Evolutionary conservation across 2,888 invertebrate species (phyloP).

Genomic region (Idaea biselata): DNA sequence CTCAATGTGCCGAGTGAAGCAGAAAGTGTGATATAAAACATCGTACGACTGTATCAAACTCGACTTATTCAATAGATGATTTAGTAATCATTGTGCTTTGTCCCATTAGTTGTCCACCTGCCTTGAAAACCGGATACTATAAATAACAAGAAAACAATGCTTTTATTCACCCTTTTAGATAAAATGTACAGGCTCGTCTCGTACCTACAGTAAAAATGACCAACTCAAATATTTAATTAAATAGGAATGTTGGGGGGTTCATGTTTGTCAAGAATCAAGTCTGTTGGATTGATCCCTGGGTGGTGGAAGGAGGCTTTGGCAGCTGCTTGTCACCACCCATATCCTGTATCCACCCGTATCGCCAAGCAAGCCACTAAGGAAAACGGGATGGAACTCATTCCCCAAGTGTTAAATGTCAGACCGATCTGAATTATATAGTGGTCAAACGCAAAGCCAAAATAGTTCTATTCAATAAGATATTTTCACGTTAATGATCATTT

Average conservation of each 20-base stretch:
- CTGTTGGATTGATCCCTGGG: too few species aligned
- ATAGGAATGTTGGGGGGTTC: not conserved
- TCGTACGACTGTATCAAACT: not conserved
- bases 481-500: too few species aligned
- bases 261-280: too few species aligned
- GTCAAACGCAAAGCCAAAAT: too few species aligned
- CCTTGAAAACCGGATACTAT: slow-evolving; percentile 69
- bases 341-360: too few species aligned
- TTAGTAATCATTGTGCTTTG: slow-evolving; percentile 16
- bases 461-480: too few species aligned
- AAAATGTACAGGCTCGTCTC: slow-evolving; percentile 46
- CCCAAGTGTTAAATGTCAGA: too few species aligned
- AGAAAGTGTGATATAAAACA: slow-evolving; percentile 1
- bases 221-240: slow-evolving; percentile 7
- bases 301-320: too few species aligned
- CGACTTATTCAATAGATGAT: slow-evolving; percentile 13
- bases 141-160: slow-evolving; percentile 68
- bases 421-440: too few species aligned
- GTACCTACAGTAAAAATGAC: slow-evolving; percentile 39
- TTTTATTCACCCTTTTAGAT: slow-evolving; percentile 50
- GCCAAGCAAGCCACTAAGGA: too few species aligned
- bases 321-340: too few species aligned
- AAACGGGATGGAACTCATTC: too few species aligned
- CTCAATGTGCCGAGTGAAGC: slow-evolving; percentile 1
- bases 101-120: slow-evolving; percentile 57